These are phyloP conservation scores for Drosophila mimica DNA, from an alignment of 2,888 invertebrate species.

Conservation along the genomic window DNA sequence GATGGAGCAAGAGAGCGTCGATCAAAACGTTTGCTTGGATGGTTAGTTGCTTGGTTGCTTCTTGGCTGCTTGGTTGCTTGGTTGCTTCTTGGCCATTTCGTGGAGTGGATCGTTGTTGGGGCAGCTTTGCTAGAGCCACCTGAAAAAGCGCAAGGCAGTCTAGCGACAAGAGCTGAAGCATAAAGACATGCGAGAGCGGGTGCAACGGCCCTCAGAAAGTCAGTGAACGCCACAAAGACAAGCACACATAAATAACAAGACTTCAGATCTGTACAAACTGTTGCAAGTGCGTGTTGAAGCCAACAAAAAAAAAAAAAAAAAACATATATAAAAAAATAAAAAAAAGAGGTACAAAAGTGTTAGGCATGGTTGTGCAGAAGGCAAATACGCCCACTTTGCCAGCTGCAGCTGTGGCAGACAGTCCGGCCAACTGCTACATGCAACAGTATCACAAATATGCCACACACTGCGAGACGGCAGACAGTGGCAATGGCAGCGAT, in stretches of 20 bases:
- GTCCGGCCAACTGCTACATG: slow-evolving; percentile 62
- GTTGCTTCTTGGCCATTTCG: slow-evolving; percentile 12
- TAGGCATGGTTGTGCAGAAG: slow-evolving; percentile 66
- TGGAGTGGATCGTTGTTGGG: slow-evolving; percentile 25
- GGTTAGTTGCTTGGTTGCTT: slow-evolving; percentile 25
- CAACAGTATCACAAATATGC: slow-evolving; percentile 73
- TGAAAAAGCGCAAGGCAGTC: slow-evolving; percentile 66
- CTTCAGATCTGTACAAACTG: background rate
- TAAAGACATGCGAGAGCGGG: slow-evolving; percentile 74
- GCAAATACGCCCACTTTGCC: slow-evolving; percentile 59
- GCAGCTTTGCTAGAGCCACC: slow-evolving; percentile 54
- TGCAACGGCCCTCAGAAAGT: slow-evolving; percentile 71
- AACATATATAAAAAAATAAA: background rate
- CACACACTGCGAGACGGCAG: slow-evolving; percentile 91
- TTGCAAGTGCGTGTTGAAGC: slow-evolving; percentile 22
- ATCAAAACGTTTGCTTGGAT: slow-evolving; percentile 34
- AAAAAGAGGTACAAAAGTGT: slow-evolving; percentile 1
- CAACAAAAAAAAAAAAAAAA: background rate
- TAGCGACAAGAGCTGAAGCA: slow-evolving; percentile 78
- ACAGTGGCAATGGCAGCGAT: slow-evolving; percentile 94
- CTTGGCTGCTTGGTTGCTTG: slow-evolving; percentile 23
- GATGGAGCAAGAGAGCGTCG: slow-evolving; percentile 27
- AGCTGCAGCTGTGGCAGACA: slow-evolving; percentile 40
- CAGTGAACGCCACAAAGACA: slow-evolving; percentile 68
- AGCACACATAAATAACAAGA: slow-evolving; percentile 11